Percentiles rank a stretch among this genome's conserved stretches.
These are phyloP conservation scores for Cephalophus harveyi DNA, from an alignment of 2,113 vertebrate genomes.

Conservation along the genomic window DNA sequence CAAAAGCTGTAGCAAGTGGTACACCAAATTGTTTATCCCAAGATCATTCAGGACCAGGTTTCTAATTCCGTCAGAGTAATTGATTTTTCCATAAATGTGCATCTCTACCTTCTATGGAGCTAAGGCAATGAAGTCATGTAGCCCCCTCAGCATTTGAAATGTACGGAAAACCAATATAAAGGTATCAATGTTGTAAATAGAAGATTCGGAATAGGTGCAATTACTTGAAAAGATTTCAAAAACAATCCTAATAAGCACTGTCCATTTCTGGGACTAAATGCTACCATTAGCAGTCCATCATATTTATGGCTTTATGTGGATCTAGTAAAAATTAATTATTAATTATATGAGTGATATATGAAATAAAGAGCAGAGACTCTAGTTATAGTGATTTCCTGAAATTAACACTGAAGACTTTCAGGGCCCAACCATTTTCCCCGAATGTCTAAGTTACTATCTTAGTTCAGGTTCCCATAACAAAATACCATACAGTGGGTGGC, in stretches of 20 bases:
- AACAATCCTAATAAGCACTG: slow-evolving; percentile 34
- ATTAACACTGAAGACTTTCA: background rate
- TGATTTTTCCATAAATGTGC: slow-evolving; percentile 73
- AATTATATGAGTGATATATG: slow-evolving; percentile 25
- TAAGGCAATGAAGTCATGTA: slow-evolving; percentile 32
- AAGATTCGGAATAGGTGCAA: slow-evolving; percentile 27
- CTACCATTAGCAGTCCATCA: slow-evolving; percentile 33
- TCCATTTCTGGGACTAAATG: slow-evolving; percentile 47
- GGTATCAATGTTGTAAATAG: background rate
- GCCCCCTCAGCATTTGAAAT: slow-evolving; percentile 60
- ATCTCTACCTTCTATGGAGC: slow-evolving; percentile 58
- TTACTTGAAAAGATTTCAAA: slow-evolving; percentile 55
- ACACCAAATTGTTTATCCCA: slow-evolving; percentile 64
- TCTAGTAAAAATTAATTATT: slow-evolving; percentile 45
- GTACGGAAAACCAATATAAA: background rate
- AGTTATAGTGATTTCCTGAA: slow-evolving; percentile 26
- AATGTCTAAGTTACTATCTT: background rate
- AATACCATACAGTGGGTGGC: background rate
- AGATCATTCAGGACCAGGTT: slow-evolving; percentile 64
- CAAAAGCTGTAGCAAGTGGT: background rate
- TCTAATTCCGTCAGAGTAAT: slow-evolving; percentile 72
- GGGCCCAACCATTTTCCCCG: background rate
- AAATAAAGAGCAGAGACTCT: slow-evolving; percentile 20
- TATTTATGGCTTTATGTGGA: slow-evolving; percentile 26
- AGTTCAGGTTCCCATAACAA: background rate